phyloP scores from a whole-genome alignment of 2,113 vertebrate genomes.

The Sinocyclocheilus anshuiensis region DNA sequence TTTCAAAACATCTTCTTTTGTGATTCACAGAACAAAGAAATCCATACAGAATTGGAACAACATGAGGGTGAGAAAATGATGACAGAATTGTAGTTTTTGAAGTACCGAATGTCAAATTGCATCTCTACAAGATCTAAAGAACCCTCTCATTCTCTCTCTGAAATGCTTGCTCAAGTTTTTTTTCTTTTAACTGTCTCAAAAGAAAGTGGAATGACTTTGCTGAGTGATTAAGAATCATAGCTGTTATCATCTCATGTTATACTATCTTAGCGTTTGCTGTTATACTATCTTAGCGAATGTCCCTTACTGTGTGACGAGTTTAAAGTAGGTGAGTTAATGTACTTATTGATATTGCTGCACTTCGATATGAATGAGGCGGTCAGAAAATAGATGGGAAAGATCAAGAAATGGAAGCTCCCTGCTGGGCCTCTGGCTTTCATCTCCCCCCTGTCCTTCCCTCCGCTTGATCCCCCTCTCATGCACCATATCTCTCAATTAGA shows the following conservation, averaged over 20 bases:
- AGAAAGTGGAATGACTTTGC: neutral
- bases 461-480: slow-evolving; percentile 31
- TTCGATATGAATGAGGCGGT: slow-evolving; percentile 11
- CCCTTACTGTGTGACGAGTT: neutral
- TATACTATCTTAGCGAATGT: neutral
- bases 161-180: neutral
- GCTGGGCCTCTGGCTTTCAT: slow-evolving; percentile 67
- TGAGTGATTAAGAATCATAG: neutral
- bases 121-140: neutral
- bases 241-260: neutral
- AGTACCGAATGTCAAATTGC: neutral
- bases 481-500: slow-evolving; percentile 34
- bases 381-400: slow-evolving; percentile 42
- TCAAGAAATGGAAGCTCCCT: slow-evolving; percentile 61
- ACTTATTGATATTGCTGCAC: slow-evolving; percentile 8
- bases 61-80: no score
- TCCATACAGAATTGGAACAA: no score
- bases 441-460: slow-evolving; percentile 45
- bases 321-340: slow-evolving; percentile 31
- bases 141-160: neutral
- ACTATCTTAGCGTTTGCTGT: neutral
- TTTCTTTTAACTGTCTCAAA: neutral
- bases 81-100: neutral
- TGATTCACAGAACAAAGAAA: neutral
- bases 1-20: neutral